Percentiles rank a stretch among this genome's conserved stretches.
phyloP scores from a whole-genome alignment of 1,140 invertebrate species.

The Neodiprion fabricii region DNA sequence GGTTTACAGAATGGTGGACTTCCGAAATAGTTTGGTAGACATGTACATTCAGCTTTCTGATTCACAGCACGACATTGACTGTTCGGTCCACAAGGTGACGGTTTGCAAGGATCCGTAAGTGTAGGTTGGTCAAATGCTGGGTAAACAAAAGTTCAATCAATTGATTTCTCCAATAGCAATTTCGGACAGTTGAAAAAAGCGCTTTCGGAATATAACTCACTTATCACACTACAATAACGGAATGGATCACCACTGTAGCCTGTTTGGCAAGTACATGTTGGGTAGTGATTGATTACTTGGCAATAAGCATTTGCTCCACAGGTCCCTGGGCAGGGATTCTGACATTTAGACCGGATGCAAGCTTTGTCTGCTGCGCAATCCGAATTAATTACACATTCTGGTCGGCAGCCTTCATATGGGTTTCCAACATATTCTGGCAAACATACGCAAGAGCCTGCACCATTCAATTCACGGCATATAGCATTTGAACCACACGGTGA shows the following conservation, averaged over 20 bases:
- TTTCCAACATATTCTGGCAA: constrained; percentile 76
- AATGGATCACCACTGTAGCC: constrained; percentile 78
- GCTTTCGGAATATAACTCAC: constrained; percentile 19
- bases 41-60: constrained; percentile 69
- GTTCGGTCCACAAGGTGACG: constrained; percentile 74
- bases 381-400: constrained; percentile 72
- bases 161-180: constrained; percentile 11
- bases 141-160: constrained; percentile 32
- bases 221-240: constrained; percentile 62
- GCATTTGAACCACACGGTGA: constrained; percentile 79
- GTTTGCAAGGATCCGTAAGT: constrained; percentile 66
- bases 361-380: constrained; percentile 75
- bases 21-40: constrained; percentile 68
- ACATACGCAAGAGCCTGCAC: constrained; percentile 74
- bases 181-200: constrained; percentile 13
- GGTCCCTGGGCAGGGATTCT: constrained; percentile 75
- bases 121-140: constrained; percentile 39
- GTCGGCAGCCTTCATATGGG: constrained; percentile 77
- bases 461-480: constrained; percentile 70
- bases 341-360: constrained; percentile 74
- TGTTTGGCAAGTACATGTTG: constrained; percentile 72
- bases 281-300: constrained; percentile 74
- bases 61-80: constrained; percentile 68
- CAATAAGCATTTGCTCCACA: constrained; percentile 78
- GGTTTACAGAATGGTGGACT: constrained; percentile 72